Evolutionary conservation across 2,888 invertebrate species (phyloP), one percentile per base, ranked within the genome.

Genomic region (Cerastis leucographa): DNA sequence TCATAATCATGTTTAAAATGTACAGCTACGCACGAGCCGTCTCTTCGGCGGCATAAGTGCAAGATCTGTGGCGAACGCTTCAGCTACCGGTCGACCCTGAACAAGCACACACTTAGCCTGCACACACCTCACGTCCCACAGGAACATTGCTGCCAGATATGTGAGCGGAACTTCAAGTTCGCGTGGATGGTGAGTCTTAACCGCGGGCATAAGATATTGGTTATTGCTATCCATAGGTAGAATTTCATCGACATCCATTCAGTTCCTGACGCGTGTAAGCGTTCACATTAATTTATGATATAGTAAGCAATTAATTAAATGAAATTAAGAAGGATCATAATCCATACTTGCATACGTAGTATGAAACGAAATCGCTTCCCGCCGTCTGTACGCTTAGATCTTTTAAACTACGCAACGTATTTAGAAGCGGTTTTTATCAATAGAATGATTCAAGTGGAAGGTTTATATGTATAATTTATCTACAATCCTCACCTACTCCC

Each of bases 1-100:
- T 35, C 35, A 35, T 35, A 35, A 35, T 35, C 35, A 35, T 35
- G 35, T 35, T 35, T 35, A 35, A 35, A 35, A 35, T 35, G 35
- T 35, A 0, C 84, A 96, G 96, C 93, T 0, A 92, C 90, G 0
- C 96, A 96, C 91, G 92, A 94, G 84, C 89, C 93, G 14, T 86
- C 92, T 0, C 91, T 95, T 2, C 93, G 94, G 0, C 90, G 90
- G 0, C 94, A 95, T 90, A 74, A 65, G 59, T 96, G 96, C 83
- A 59, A 62, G 5, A 88, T 92, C 61, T 96, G 96, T 89, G 91
- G 90, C 0, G 86, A 70, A 44, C 87, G 91, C 49, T 96, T 96
- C 92, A 90, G 94, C 62, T 96, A 96, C 92, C 92, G 92, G 59
- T 96, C 96, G 0, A 92, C 96, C 22, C 93, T 96, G 35, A 96